A percentile compares a stretch with the other conserved stretches of the same genome.
These are phyloP conservation scores for Cydia fagiglandana DNA, from an alignment of 1,140 invertebrate species.

Conservation along the genomic window DNA sequence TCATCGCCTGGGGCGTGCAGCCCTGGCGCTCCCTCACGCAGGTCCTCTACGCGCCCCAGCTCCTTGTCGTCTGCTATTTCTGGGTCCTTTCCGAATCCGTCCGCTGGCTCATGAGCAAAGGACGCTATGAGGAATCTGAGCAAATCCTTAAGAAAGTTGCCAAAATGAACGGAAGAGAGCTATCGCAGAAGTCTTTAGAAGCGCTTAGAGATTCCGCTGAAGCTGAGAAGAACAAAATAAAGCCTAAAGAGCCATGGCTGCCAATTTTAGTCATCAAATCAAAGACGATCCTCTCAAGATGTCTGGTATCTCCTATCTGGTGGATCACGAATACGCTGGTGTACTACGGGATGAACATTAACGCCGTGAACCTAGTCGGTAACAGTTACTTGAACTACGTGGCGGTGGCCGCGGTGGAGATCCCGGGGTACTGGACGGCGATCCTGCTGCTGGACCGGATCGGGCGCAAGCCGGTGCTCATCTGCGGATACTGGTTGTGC, in stretches of 20 bases:
- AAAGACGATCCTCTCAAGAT: slow-evolving; percentile 80
- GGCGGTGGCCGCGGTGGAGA: slow-evolving; percentile 84
- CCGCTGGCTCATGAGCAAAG: slow-evolving; percentile 88
- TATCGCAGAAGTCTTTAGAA: slow-evolving; percentile 80
- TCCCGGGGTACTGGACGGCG: slow-evolving; percentile 85
- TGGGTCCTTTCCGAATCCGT: slow-evolving; percentile 84
- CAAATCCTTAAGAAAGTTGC: slow-evolving; percentile 82
- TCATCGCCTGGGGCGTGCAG: slow-evolving; percentile 84
- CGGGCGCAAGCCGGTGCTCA: slow-evolving; percentile 64
- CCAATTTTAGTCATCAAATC: slow-evolving; percentile 80
- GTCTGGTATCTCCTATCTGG: slow-evolving; percentile 84
- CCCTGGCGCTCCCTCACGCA: slow-evolving; percentile 86
- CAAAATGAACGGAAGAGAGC: slow-evolving; percentile 82
- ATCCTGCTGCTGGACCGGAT: slow-evolving; percentile 56
- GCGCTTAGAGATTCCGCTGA: slow-evolving; percentile 59
- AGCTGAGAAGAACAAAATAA: slow-evolving; percentile 52
- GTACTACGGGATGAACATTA: slow-evolving; percentile 91
- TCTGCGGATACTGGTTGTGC: slow-evolving; percentile 60
- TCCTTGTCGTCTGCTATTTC: slow-evolving; percentile 83
- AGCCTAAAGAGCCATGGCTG: slow-evolving; percentile 66
- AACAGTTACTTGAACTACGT: slow-evolving; percentile 85
- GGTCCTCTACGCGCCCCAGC: slow-evolving; percentile 84
- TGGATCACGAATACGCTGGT: slow-evolving; percentile 87
- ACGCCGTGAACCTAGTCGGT: slow-evolving; percentile 87
- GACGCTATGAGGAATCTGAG: slow-evolving; percentile 80